phyloP scores from a whole-genome alignment of 2,113 vertebrate genomes.

The Neolamprologus falcicula region DNA sequence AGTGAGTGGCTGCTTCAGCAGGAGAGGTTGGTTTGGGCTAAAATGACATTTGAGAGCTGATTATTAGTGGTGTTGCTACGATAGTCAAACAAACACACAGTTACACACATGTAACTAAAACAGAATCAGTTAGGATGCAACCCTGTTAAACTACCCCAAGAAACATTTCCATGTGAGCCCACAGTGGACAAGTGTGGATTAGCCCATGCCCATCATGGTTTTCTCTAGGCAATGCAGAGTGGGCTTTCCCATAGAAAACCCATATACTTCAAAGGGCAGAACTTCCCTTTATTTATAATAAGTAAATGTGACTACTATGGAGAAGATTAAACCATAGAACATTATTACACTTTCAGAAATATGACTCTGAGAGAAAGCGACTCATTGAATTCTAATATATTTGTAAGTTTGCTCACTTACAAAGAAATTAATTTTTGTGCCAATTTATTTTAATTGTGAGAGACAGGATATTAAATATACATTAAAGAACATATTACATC shows the following conservation, averaged over 20 bases:
- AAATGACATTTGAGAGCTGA: not conserved
- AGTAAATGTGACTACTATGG: not conserved
- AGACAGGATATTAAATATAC: not conserved
- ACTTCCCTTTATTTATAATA: not conserved
- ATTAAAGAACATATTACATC: not conserved
- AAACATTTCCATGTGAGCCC: not conserved
- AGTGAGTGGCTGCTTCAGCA: slow-evolving; percentile 2
- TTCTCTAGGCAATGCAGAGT: not conserved
- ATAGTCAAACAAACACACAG: not conserved
- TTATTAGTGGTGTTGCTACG: not conserved
- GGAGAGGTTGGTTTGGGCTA: slow-evolving; percentile 62
- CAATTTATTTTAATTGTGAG: not conserved
- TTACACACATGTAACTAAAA: not conserved
- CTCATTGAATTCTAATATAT: not conserved
- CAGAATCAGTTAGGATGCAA: not conserved
- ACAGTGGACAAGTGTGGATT: not conserved
- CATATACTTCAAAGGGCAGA: not conserved
- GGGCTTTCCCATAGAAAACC: not conserved
- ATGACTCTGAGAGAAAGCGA: not conserved
- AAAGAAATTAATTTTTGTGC: not conserved
- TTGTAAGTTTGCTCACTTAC: not conserved
- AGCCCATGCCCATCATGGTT: not conserved
- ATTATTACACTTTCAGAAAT: not conserved
- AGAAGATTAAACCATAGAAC: not conserved
- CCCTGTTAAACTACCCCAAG: not conserved